phyloP scores from a whole-genome alignment of 2,113 vertebrate genomes.

The Henicopernis longicauda region DNA sequence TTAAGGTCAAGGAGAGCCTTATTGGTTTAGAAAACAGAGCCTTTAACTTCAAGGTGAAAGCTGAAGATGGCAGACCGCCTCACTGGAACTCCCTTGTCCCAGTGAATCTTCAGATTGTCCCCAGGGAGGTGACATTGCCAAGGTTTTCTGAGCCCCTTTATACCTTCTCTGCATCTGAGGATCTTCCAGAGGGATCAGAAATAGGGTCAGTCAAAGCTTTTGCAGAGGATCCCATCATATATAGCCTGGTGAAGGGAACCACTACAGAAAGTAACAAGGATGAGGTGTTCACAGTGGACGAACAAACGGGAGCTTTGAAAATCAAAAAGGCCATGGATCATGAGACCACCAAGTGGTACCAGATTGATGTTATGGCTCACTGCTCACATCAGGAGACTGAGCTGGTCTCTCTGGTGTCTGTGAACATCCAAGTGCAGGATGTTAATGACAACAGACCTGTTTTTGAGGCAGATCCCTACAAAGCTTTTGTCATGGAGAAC shows the following conservation, averaged over 20 bases:
- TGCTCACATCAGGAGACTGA: constrained; percentile 86
- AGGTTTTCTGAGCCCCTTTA: constrained; percentile 96
- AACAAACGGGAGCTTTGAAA: constrained; percentile 84
- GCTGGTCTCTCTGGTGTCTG: constrained; percentile 87
- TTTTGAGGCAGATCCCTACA: constrained; percentile 93
- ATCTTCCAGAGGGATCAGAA: constrained; percentile 87
- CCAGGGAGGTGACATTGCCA: constrained; percentile 86
- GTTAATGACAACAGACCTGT: constrained; percentile 93
- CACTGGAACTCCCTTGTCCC: constrained; percentile 88
- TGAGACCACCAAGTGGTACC: constrained; percentile 94
- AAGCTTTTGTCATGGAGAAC: constrained; percentile 91
- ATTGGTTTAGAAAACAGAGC: constrained; percentile 88
- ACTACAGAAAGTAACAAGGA: constrained; percentile 93
- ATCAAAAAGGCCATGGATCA: constrained; percentile 89
- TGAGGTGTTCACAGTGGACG: constrained; percentile 84
- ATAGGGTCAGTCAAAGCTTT: constrained; percentile 88
- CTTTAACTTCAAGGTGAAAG: constrained; percentile 90
- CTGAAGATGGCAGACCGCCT: constrained; percentile 88
- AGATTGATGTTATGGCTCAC: constrained; percentile 90
- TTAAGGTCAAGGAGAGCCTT: constrained; percentile 90
- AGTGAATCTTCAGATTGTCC: constrained; percentile 87
- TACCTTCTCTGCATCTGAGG: constrained; percentile 89
- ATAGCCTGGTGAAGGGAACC: constrained; percentile 92
- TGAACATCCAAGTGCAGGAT: constrained; percentile 92
- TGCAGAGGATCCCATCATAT: constrained; percentile 88